Base-by-base conservation (phyloP, 1,140 invertebrate species). In the Aphelenchoides avenae region DNA sequence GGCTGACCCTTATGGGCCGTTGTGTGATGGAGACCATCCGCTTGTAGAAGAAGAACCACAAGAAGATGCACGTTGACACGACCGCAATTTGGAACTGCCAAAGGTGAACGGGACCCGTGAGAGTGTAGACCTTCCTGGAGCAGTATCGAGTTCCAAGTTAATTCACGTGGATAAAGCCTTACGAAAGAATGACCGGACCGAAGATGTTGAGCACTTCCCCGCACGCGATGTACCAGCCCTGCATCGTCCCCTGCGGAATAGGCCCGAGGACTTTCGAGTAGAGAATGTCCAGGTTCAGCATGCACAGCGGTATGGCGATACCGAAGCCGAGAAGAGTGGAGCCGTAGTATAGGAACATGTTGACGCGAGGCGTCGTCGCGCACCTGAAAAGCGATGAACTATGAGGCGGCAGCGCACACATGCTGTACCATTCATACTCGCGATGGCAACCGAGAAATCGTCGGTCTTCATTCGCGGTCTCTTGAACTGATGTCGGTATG, bases 201-300 rank as follows among this genome's bases (percentile, higher is more conserved):
- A 52, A n/a, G 44, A 52, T 52, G 15, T n/a, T 49, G 15, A 50
- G 34, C 3, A 39, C 13, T n/a, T 58, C 59, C 11, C 57, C 57
- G 7, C 20, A 18, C 1, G 37, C 26, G 13, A 64, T 26, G 29
- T 48, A 58, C 3, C 55, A 31, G 9, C 57, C 57, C 30, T 58
- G 57, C 9, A 58, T 63, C 11, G 39, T 61, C 56, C 50, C 50
- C 30, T 52, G 50, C 24, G 44, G 51, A 29, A 20, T 53, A 54
- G 9, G 1, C 11, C 55, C 55, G 11, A 57, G 37, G 11, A 57
- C 37, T 46, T 57, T 57, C 7, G 55, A 57, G 26, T 39, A 57
- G 15, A 57, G 54, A 20, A 57, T 31, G 43, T 57, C 54, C 30
- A 57, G 33, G 27, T 57, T 57, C 15, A 57, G 54, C 6, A 41